Evolutionary conservation across 2,113 vertebrate genomes (phyloP).

Genomic region (Tylochromis polylepis): DNA sequence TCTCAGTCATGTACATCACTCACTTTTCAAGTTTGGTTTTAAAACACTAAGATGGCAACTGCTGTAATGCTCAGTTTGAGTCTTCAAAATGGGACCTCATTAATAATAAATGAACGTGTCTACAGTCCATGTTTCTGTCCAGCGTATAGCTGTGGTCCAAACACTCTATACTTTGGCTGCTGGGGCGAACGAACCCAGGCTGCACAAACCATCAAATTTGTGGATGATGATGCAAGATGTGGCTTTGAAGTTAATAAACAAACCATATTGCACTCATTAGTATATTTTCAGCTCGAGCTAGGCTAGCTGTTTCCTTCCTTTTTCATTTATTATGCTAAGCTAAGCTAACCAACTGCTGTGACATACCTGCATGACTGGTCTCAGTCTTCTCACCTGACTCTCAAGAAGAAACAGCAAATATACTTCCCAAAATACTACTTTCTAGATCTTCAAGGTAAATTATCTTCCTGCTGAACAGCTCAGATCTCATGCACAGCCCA

Average conservation of each 20-base stretch:
- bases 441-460: not conserved
- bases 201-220: not conserved
- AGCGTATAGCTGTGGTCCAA: not conserved
- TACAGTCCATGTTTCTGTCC: not conserved
- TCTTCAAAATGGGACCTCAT: not conserved
- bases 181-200: fast-evolving
- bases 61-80: not conserved
- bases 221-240: not conserved
- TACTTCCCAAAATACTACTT: not conserved
- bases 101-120: not conserved
- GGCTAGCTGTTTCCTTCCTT: not conserved
- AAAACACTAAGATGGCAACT: not conserved
- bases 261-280: not conserved
- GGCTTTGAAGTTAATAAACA: not conserved
- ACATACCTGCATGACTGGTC: not conserved
- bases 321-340: not conserved
- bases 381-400: not conserved
- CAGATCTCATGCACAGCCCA: not conserved
- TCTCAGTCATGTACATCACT: not conserved
- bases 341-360: not conserved
- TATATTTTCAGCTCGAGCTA: not conserved
- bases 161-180: not conserved
- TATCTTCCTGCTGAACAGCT: not conserved
- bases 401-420: not conserved
- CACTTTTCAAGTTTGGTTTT: not conserved